Percentiles rank a stretch among this genome's conserved stretches.
These are phyloP conservation scores for Drosophila setifemur DNA, from an alignment of 1,140 invertebrate species.

Conservation along the genomic window DNA sequence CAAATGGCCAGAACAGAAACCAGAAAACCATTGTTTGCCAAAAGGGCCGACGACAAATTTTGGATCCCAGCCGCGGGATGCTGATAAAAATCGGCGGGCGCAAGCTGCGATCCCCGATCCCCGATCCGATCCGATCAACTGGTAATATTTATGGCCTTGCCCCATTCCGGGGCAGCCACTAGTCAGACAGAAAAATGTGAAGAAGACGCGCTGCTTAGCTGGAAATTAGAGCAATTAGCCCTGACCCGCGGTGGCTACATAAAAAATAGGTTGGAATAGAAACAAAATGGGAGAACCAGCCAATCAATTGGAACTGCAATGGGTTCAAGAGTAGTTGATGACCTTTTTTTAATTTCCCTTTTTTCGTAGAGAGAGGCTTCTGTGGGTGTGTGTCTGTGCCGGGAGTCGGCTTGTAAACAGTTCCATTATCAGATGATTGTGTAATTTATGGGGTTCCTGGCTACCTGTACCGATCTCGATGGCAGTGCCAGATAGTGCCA, in stretches of 20 bases:
- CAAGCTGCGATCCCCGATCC: slow-evolving; percentile 61
- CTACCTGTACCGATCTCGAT: slow-evolving; percentile 49
- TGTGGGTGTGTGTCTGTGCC: slow-evolving; percentile 63
- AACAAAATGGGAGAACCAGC: slow-evolving; percentile 20
- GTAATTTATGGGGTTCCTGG: slow-evolving; percentile 64
- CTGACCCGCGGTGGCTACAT: slow-evolving; percentile 29
- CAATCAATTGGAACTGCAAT: slow-evolving; percentile 28
- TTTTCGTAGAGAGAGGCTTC: too few species aligned
- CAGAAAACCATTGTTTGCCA: slow-evolving; percentile 54
- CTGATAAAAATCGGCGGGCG: slow-evolving; percentile 68
- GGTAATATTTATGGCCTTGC: slow-evolving; percentile 63
- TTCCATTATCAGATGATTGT: slow-evolving; percentile 77
- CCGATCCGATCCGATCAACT: slow-evolving; percentile 41
- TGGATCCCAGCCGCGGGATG: slow-evolving; percentile 23
- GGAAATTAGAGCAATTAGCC: slow-evolving; percentile 77
- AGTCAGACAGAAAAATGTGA: slow-evolving; percentile 9
- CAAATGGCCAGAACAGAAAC: slow-evolving; percentile 38
- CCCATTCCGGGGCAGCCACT: not conserved
- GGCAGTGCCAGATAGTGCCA: slow-evolving; percentile 31
- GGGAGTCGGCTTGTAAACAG: slow-evolving; percentile 68
- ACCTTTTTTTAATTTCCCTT: slow-evolving; percentile 48
- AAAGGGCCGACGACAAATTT: slow-evolving; percentile 67
- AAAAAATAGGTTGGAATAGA: slow-evolving; percentile 54
- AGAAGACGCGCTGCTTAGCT: slow-evolving; percentile 49
- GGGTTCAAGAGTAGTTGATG: slow-evolving; percentile 15